A percentile compares a stretch with the other conserved stretches of the same genome.
Conservation (phyloP, 2,888 invertebrate genomes). For the Aphelenchoides bicaudatus region DNA sequence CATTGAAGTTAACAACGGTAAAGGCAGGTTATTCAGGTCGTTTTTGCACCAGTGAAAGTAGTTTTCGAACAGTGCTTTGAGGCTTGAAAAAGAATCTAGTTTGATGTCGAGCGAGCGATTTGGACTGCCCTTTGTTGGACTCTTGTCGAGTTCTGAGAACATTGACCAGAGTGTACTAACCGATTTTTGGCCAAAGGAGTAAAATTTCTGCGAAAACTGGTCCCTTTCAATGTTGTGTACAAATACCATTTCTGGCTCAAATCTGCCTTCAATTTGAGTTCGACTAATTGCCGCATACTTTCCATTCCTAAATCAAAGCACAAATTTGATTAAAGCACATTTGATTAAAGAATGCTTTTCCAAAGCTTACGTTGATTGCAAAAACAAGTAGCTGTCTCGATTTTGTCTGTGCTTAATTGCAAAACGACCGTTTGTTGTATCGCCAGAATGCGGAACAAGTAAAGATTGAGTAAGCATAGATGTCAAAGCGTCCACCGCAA, state of each 20-base stretch:
- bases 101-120: constrained; percentile 38
- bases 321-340: background rate
- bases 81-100: constrained; percentile 51
- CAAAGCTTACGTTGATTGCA: constrained; percentile 39
- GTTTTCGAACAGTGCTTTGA: constrained; percentile 53
- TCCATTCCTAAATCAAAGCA: constrained; percentile 27
- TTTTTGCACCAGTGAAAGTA: constrained; percentile 55
- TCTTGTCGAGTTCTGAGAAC: constrained; percentile 39
- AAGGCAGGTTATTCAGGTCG: constrained; percentile 43
- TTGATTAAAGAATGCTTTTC: constrained; percentile 15
- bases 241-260: constrained; percentile 23
- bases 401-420: constrained; percentile 40
- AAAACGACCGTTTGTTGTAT: constrained; percentile 38
- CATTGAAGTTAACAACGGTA: constrained; percentile 39
- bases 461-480: constrained; percentile 40
- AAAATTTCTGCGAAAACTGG: constrained; percentile 17
- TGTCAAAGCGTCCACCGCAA: constrained; percentile 42
- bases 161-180: constrained; percentile 48
- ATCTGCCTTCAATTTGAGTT: constrained; percentile 20
- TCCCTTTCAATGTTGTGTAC: constrained; percentile 31
- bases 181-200: constrained; percentile 45
- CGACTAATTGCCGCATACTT: constrained; percentile 28
- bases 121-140: constrained; percentile 19
- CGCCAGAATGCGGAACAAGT: constrained; percentile 42
- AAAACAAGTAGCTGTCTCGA: constrained; percentile 32